Evolutionary conservation across 2,113 vertebrate species (phyloP), one percentile per base, ranked within the genome.

Genomic region (Galeopterus variegatus): DNA sequence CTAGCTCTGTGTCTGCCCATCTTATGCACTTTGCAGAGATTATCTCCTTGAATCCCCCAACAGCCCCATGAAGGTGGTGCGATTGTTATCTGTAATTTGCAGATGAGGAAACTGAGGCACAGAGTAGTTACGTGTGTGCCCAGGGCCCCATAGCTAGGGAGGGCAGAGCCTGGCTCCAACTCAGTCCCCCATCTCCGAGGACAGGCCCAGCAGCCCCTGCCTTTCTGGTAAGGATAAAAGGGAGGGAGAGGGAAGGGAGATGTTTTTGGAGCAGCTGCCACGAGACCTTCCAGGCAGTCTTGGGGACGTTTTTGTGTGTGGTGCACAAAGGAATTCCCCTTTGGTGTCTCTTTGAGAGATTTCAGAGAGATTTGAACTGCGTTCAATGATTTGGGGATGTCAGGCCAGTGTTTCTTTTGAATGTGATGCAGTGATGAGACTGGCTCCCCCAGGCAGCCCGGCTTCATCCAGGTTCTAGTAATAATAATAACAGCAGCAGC

Each of bases 281-380:
- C 0, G 65, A 77, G 73, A 62, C 36, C 48, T 50, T 24, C 21
- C 3, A 2, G 64, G 65, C 85, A 60, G 24, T 11, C 77, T 73
- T 4, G 70, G 33, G 77, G 7, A 2, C 0, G 52, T n/a, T 36
- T 72, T 33, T 77, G 77, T 52, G 79, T 54, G 75, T 14, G 80
- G 33, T 12, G 33, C 8, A 65, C 94, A 64, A 3, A 87, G 70
- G 65, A 45, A 31, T 19, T 33, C 70, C 58, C 69, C 26, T 56
- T 48, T 70, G 58, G 81, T 28, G 81, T 87, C 60, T 81, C 64
- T 93, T 19, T 67, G 69, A 76, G 89, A 50, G 89, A 84, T 85
- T 36, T 80, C 4, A 0, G 76, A 91, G 69, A 14, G 80, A 58
- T 77, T 64, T 64, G 33, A 13, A 41, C 82, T 10, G 31, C 64